phyloP scores from a whole-genome alignment of 2,888 invertebrate genomes.

The Lithosia quadra region DNA sequence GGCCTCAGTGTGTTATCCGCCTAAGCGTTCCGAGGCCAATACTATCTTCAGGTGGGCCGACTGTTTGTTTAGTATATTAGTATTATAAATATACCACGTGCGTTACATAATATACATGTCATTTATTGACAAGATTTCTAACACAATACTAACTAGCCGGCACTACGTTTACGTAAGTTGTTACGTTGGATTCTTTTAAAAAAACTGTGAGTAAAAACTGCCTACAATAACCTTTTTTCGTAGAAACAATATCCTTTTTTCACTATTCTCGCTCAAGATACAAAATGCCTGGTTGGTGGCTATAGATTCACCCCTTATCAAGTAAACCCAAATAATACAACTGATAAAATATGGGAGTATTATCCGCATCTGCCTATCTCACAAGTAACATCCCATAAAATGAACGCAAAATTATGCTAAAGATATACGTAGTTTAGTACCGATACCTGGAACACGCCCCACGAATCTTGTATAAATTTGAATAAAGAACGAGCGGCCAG shows the following conservation, averaged over 20 bases:
- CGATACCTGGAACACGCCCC: background rate
- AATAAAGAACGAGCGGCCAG: conserved; percentile 4
- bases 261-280: background rate
- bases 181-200: no score
- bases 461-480: conserved; percentile 4
- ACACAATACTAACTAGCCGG: background rate
- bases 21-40: no score
- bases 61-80: no score
- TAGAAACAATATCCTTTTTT: background rate
- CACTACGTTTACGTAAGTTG: background rate
- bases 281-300: background rate
- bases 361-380: background rate
- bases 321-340: background rate
- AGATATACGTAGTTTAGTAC: conserved; percentile 1
- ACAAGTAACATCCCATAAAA: background rate
- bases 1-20: no score
- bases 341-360: background rate
- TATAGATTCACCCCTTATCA: background rate
- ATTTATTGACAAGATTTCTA: no score
- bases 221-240: no score
- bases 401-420: conserved; percentile 2
- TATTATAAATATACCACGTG: no score
- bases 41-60: no score
- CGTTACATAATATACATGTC: no score
- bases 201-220: no score